Evolutionary conservation across 2,797 vertebrate genomes (phyloP).

Genomic region (Diceros bicornis): DNA sequence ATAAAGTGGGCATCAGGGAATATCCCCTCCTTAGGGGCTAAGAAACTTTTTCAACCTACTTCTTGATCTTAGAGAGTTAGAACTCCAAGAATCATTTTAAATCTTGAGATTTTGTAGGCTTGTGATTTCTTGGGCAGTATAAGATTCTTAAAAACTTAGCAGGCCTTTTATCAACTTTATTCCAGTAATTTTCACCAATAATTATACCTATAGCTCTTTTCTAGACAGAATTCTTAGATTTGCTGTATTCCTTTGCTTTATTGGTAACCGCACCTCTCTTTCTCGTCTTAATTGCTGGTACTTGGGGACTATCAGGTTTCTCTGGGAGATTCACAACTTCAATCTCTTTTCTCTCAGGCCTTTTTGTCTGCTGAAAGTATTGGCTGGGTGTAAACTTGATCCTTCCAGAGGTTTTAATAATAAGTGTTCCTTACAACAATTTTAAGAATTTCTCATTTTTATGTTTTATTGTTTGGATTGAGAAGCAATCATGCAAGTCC

Average conservation of each 20-base stretch:
- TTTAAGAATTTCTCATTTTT: constrained; percentile 43
- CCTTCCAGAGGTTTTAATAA: constrained; percentile 40
- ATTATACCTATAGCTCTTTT: neutral
- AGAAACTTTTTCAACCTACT: neutral
- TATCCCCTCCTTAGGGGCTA: neutral
- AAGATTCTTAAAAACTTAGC: neutral
- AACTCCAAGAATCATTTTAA: constrained; percentile 8
- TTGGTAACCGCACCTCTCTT: neutral
- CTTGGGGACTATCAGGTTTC: neutral
- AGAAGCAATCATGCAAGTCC: neutral
- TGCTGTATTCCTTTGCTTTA: neutral
- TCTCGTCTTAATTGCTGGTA: neutral
- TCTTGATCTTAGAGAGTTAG: neutral
- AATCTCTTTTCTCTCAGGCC: neutral
- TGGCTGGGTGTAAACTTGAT: constrained; percentile 6
- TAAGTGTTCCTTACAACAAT: neutral
- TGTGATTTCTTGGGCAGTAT: neutral
- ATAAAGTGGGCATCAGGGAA: neutral
- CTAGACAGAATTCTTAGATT: neutral
- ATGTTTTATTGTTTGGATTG: constrained; percentile 19
- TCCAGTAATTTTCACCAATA: neutral
- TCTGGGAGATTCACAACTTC: neutral
- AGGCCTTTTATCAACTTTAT: neutral
- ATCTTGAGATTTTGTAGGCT: neutral
- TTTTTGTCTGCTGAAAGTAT: neutral